Evolutionary conservation across 1,140 invertebrate species (phyloP).

Genomic region (Heliconius melpomene): DNA sequence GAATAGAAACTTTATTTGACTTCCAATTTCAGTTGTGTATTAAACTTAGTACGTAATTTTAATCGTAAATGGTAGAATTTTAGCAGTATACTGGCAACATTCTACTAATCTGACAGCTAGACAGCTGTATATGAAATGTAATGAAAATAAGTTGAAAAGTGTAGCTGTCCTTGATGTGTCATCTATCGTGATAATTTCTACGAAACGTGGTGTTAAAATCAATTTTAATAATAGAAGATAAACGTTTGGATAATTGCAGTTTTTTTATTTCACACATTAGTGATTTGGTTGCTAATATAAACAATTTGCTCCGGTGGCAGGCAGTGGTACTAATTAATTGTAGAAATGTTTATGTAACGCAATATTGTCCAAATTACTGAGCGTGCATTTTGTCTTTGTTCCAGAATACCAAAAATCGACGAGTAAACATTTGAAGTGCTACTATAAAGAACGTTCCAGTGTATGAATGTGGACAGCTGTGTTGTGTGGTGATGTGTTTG

Average conservation of each 20-base stretch:
- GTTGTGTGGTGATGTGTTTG: conserved; percentile 60
- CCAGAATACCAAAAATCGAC: conserved; percentile 57
- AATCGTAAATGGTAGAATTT: conserved; percentile 41
- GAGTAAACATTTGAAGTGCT: neutral
- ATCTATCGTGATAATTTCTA: conserved; percentile 70
- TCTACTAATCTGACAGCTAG: conserved; percentile 64
- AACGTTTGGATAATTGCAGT: conserved; percentile 9
- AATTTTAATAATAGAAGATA: conserved; percentile 32
- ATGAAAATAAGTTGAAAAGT: conserved; percentile 74
- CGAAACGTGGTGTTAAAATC: conserved; percentile 61
- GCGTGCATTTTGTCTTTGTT: conserved; percentile 73
- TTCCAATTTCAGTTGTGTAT: neutral
- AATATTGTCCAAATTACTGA: conserved; percentile 69
- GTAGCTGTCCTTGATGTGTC: conserved; percentile 77
- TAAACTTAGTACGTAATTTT: neutral
- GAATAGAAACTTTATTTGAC: neutral
- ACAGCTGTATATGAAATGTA: conserved; percentile 71
- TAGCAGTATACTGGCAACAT: conserved; percentile 54
- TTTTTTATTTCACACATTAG: neutral
- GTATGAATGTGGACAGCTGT: conserved; percentile 42
- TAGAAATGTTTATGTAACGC: conserved; percentile 79
- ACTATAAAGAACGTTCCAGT: neutral
- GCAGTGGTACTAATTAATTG: conserved; percentile 59
- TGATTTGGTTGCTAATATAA: conserved; percentile 21
- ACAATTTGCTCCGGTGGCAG: conserved; percentile 57